Base-by-base conservation (phyloP, 2,113 vertebrate genomes). In the Rhineura floridana region DNA sequence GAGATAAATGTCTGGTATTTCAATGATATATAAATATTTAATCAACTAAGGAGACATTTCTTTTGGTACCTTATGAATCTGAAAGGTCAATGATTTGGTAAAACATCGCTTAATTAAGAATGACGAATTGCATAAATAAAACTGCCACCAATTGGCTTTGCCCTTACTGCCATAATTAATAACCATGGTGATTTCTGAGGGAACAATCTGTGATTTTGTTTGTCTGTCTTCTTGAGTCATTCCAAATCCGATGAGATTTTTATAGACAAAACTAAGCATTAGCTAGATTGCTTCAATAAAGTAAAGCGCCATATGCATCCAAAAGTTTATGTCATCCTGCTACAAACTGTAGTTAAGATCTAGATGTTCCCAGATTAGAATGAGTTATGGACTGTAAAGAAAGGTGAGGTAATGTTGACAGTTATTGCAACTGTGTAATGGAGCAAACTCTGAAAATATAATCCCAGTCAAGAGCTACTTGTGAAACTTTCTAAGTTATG, bases 11-110 rank as follows among this genome's bases (percentile, higher is more conserved):
- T 90, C 87, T 95, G 91, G 79, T 90, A 92, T 93, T 92, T 96
- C 91, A 93, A 86, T 92, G 91, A 93, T 94, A 95, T 89, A 93
- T 93, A 94, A 94, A 92, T 94, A 90, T 89, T 93, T 95, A 81
- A 83, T 93, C 87, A 91, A 89, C 84, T 1, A 39, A 91, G 62
- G 81, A 88, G 84, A 90, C 62, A 63, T 86, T 95, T 95, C 93
- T 91, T 90, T 92, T 77, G 36, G 92, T 95, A 88, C 83, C 88
- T 63, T 86, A 90, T 92, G 88, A 87, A 89, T 73, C 77, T 85
- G 52, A 82, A 0, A 21, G 77, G 83, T 80, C 91, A 76, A 93
- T 93, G 87, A 85, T 92, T 86, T 85, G 89, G 85, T 91, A 90
- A 94, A 81, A 79, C 90, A 90, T 91, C 84, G 89, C 44, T 86